Evolutionary conservation across 2,113 vertebrate genomes (phyloP).

Genomic region (Drymodes brunneopygia): DNA sequence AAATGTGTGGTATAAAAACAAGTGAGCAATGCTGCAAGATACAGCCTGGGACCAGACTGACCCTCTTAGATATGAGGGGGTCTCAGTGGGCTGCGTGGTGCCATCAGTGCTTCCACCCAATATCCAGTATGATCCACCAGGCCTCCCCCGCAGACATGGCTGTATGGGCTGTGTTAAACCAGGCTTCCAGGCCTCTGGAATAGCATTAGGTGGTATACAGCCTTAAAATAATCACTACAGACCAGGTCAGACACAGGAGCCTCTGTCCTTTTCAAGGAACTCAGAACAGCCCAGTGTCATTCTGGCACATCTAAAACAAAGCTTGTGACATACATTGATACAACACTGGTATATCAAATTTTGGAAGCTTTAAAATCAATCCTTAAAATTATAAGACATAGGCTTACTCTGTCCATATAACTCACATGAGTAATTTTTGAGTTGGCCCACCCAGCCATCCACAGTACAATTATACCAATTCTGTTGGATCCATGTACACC

Average conservation of each 20-base stretch:
- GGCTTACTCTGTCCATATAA: not conserved
- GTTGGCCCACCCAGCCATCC: not conserved
- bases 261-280: not conserved
- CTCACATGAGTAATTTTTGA: not conserved
- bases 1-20: not conserved
- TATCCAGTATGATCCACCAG: not conserved
- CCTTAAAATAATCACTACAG: not conserved
- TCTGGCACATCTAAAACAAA: not conserved
- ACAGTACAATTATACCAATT: not conserved
- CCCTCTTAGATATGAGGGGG: not conserved
- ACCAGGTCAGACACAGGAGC: not conserved
- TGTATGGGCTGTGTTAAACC: not conserved
- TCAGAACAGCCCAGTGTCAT: not conserved
- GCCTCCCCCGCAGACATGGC: not conserved
- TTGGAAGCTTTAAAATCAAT: not conserved
- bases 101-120: not conserved
- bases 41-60: not conserved
- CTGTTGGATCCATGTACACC: not conserved
- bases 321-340: not conserved
- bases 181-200: not conserved
- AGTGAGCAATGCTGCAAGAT: not conserved
- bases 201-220: not conserved
- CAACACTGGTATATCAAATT: not conserved
- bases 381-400: not conserved
- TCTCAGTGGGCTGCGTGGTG: accelerated